phyloP scores from a whole-genome alignment of 2,113 vertebrate genomes.

The Amblyornis subalaris region DNA sequence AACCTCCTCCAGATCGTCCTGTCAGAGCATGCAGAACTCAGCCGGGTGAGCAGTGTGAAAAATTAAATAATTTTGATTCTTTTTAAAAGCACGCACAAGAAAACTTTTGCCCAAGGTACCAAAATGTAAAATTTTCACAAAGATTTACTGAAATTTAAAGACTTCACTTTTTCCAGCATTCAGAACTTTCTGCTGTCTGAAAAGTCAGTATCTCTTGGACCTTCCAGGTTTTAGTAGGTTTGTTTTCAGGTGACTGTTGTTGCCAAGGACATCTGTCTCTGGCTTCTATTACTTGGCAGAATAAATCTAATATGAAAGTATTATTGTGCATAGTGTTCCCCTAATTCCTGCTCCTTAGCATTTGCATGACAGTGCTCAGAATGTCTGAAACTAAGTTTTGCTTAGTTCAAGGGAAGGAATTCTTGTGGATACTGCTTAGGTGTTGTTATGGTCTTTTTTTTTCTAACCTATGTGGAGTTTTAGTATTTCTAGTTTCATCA shows the following conservation, averaged over 20 bases:
- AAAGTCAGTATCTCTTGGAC: not conserved
- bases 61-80: not conserved
- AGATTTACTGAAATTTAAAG: not conserved
- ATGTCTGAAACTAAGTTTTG: not conserved
- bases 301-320: not conserved
- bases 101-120: not conserved
- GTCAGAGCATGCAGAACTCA: constrained; percentile 91
- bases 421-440: not conserved
- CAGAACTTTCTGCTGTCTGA: not conserved
- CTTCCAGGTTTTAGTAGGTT: not conserved
- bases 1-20: constrained; percentile 87
- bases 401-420: not conserved
- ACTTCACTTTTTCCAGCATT: not conserved
- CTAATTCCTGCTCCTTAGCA: not conserved
- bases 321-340: fast-evolving
- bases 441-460: not conserved
- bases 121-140: not conserved
- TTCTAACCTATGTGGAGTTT: not conserved
- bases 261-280: not conserved
- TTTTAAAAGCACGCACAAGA: not conserved
- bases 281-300: not conserved
- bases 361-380: not conserved
- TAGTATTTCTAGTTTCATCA: not conserved
- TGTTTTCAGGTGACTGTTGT: not conserved
- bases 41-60: constrained; percentile 72